Evolutionary conservation across 1,140 invertebrate genomes (phyloP), one percentile per base, ranked within the genome.

Genomic region (Drosophila lacteicornis): DNA sequence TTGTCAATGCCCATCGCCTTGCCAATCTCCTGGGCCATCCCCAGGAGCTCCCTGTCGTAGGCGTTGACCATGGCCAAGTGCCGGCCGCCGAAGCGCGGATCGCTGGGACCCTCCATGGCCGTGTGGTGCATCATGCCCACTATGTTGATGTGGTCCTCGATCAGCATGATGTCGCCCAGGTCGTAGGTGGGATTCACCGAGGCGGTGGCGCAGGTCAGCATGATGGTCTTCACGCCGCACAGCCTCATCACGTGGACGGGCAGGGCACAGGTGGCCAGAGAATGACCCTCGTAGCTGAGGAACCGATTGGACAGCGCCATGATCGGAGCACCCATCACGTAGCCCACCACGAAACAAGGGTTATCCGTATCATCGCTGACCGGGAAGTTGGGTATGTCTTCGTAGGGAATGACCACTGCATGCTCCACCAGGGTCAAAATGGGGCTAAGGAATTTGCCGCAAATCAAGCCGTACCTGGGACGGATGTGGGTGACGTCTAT

Each of bases 301-400:
- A 98, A 97, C 51, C 98, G 94, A 19, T 98, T 98, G 88, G 99
- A 97, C 98, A 99, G 98, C 69, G 97, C 97, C 67, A 99, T 96
- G 0, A 98, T 96, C 0, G 96, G 94, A 4, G 97, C 95, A 2
- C 95, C 95, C 38, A 94, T 93, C 0, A 99, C 91, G 47, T 94
- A 94, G 19, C 98, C 98, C 90, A 99, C 97, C 2, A 99, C 96
- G 77, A 99, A 93, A 74, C 95, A 94, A 0, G 19, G 22, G n/a
- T 98, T 98, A 75, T 95, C 94, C 0, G 98, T 97, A 51, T 96
- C 96, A 2, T 55, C 15, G 60, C 96, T 98, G 8, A 95, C 93
- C 0, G 98, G 98, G 91, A 99, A 99, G 87, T 97, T 94, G 1
- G 98, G 98, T 61, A 99, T 98, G 3, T 96, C 95, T 63, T 96